Percentiles rank a stretch among this genome's conserved stretches.
Evolutionary conservation across 2,888 invertebrate species (phyloP).

Genomic region (Margaritifera margaritifera): DNA sequence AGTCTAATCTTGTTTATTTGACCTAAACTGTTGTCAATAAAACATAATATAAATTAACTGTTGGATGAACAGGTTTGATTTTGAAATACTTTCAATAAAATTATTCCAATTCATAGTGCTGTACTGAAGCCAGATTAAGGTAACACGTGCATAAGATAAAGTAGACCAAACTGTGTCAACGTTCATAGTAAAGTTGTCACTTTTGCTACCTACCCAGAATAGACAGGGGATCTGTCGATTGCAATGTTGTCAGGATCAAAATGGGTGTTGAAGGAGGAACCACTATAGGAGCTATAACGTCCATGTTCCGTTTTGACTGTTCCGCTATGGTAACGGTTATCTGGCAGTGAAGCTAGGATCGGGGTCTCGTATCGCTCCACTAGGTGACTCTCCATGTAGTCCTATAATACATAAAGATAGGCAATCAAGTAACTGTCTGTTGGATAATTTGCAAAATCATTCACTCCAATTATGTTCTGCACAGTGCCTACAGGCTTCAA

Average conservation of each 20-base stretch:
- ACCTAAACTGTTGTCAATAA: too few species aligned
- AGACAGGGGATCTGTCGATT: conserved; percentile 76
- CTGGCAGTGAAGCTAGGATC: conserved; percentile 46
- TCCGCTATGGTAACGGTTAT: conserved; percentile 40
- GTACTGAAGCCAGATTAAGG: too few species aligned
- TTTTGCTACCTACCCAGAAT: conserved; percentile 77
- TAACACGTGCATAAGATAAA: too few species aligned
- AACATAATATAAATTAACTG: too few species aligned
- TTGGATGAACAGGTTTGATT: too few species aligned
- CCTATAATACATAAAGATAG: conserved; percentile 35
- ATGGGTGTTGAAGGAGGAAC: conserved; percentile 71
- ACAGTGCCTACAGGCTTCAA: not conserved
- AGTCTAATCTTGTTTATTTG: too few species aligned
- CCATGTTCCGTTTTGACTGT: conserved; percentile 44
- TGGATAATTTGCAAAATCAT: not conserved
- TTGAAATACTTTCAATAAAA: too few species aligned
- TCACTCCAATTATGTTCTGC: conserved; percentile 1
- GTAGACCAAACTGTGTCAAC: too few species aligned
- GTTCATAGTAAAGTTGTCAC: too few species aligned
- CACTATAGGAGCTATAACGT: conserved; percentile 69
- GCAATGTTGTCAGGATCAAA: conserved; percentile 79
- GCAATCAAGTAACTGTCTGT: not conserved
- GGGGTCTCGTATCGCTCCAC: conserved; percentile 56
- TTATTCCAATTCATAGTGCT: too few species aligned
- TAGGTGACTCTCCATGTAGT: conserved; percentile 66